Evolutionary conservation across 2,888 invertebrate genomes (phyloP).

Genomic region (Ptilodon capucinus): DNA sequence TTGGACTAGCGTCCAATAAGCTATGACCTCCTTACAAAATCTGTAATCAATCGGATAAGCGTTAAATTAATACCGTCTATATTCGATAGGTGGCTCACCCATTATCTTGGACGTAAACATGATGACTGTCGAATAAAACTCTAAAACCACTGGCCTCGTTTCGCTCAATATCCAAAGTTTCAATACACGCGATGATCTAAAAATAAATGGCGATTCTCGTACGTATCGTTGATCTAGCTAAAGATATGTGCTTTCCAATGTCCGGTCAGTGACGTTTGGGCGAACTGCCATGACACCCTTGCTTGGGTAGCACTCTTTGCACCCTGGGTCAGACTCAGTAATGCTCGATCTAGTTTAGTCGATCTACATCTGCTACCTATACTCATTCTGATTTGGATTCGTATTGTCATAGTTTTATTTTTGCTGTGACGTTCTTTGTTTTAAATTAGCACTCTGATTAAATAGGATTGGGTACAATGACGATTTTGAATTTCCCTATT

Average conservation of each 20-base stretch:
- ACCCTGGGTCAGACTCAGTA: constrained; percentile 11
- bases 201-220: constrained; percentile 52
- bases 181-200: constrained; percentile 53
- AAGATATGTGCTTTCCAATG: constrained; percentile 49
- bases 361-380: neutral
- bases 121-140: constrained; percentile 37
- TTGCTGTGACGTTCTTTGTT: constrained; percentile 15
- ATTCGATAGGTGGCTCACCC: constrained; percentile 13
- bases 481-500: constrained; percentile 38
- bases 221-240: constrained; percentile 50
- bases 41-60: constrained; percentile 2
- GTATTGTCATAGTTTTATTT: constrained; percentile 11
- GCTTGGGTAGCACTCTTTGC: constrained; percentile 28
- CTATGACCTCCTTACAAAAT: constrained; percentile 9
- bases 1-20: constrained; percentile 20
- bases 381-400: neutral
- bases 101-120: constrained; percentile 48
- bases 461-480: constrained; percentile 6
- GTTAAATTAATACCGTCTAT: neutral
- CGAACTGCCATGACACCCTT: constrained; percentile 39
- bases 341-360: neutral
- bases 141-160: constrained; percentile 57
- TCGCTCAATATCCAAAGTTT: constrained; percentile 39
- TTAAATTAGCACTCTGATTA: constrained; percentile 24
- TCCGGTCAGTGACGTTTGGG: constrained; percentile 57